Evolutionary conservation across 2,797 vertebrate genomes (phyloP), one percentile per base, ranked within the genome.

Genomic region (Periparus ater): DNA sequence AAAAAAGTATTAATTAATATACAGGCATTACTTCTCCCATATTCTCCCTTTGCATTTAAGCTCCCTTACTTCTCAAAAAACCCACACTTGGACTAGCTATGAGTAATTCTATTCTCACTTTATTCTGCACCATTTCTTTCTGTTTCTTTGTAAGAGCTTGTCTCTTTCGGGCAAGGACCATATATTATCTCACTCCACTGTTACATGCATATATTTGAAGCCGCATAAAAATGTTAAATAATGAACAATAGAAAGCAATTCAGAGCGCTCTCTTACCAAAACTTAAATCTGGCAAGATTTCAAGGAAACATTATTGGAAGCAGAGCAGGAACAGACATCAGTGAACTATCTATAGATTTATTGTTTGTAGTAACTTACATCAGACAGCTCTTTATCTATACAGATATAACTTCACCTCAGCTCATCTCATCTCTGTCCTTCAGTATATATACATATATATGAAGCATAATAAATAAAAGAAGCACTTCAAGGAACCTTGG

Each of bases 281-380:
- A 79, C 36, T 77, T 74, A 53, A 58, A 89, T 62, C 53, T 95
- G 65, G 57, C 27, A 85, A 65, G 50, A 80, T 80, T 93, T 91
- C 89, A 93, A 67, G 38, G 76, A 85, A 91, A 88, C 20, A 54
- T 85, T 89, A 73, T 89, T 83, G 32, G 61, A 96, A 89, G 26
- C 17, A 55, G 93, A 85, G 45, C 63, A 60, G 26, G 36, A 92
- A 80, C 30, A 88, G 29, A 45, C 23, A 83, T 67, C 61, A 73
- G 26, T 54, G 68, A 91, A 55, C 22, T 76, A 29, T 22, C 13
- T 55, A 16, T 7, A 82, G 87, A 88, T 91, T 91, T 95, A 89
- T 62, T 2, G 3, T 85, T 79, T 47, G 18, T 67, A 73, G n/a
- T 25, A 89, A 61, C 32, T 76, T 91, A 62, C n/a, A 91, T 23